Base-by-base conservation (phyloP, 2,888 invertebrate genomes). In the Ephialtes manifestator region DNA sequence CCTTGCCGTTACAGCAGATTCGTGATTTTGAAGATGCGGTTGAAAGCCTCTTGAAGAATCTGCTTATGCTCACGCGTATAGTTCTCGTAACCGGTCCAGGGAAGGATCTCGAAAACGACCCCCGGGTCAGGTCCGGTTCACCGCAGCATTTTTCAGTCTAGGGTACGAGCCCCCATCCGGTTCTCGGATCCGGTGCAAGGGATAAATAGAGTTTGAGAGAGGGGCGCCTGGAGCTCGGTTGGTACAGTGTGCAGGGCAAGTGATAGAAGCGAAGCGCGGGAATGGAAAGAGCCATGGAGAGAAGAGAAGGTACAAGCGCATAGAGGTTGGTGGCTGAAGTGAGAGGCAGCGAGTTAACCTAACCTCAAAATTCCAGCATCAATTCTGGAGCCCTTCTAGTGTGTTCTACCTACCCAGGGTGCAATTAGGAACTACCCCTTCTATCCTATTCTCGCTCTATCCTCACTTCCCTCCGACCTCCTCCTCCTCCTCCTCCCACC, bases 321-420 rank as follows among this genome's bases (percentile, higher is more conserved):
- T 13, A 67, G 72, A 75, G 63, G 46, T 60, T 55, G 72, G 43
- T 55, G 55, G 78, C 48, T 24, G 48, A 58, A 80, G 83, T 65
- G 86, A 82, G 82, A 84, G 74, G 76, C 86, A 86, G 86, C 81
- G 90, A 90, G 91, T 91, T 92, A 91, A 91, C 90, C 91, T 92
- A 92, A 91, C 92, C 92, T 92, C 92, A 92, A 93, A 93, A 93
- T 93, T 93, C 90, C 91, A 92, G 92, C 93, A 93, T 93, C 92
- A 93, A 93, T 93, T 93, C 92, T 92, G 88, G 89, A 92, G 89
- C 90, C 90, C 90, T 68, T 90, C 89, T 89, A 88, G 90, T 89
- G 90, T 89, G 91, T 91, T 89, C 91, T 91, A 91, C 91, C 91
- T 90, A 92, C 87, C 91, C 90, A 89, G 79, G 85, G 91, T 89